Evolutionary conservation across 92 coral and sea anemone species (phyloP), one percentile per base, ranked within the genome.

Genomic region (Desmophyllum pertusum): DNA sequence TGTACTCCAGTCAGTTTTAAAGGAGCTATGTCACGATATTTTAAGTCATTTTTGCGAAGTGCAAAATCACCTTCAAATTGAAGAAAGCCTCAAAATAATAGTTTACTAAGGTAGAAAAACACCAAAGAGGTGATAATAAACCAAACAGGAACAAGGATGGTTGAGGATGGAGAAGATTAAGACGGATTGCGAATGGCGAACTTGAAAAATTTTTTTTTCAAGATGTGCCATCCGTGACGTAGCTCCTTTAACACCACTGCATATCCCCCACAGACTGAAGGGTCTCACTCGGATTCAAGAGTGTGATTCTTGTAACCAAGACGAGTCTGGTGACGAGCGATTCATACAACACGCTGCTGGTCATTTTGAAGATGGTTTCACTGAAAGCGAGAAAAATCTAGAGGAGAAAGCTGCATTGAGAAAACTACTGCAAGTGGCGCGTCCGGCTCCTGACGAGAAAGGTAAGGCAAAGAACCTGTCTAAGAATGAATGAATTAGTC

Each of bases 301-400:
- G 66, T 87, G 91, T 51, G 85, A 90, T 64, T 90, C 93, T 2
- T 87, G 93, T 61, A 87, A 87, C 41, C 78, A 79, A 67, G 93
- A 83, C 19, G 91, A 72, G 52, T 81, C 90, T 4, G 82, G 65
- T 9, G 66, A 76, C n/a, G 71, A 46, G 6, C 35, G n/a, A 65
- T 83, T 86, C 31, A 50, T 36, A 35, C 77, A 74, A 51, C 48
- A 59, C 4, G 83, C 81, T 4, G 59, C 69, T 7, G 31, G 55
- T 48, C 45, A 59, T 53, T 41, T 37, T 61, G 62, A n/a, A 5
- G 37, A 51, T 14, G 55, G 55, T 75, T 81, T 77, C 38, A 68
- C 68, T 1, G 45, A n/a, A 42, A 70, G 14, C 23, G 55, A 64
- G 80, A 27, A 76, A 29, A 72, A 72, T 27, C 48, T 35, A 19